These are phyloP conservation scores for Dicrostonyx torquatus DNA, from an alignment of 2,797 vertebrate species.

Conservation along the genomic window DNA sequence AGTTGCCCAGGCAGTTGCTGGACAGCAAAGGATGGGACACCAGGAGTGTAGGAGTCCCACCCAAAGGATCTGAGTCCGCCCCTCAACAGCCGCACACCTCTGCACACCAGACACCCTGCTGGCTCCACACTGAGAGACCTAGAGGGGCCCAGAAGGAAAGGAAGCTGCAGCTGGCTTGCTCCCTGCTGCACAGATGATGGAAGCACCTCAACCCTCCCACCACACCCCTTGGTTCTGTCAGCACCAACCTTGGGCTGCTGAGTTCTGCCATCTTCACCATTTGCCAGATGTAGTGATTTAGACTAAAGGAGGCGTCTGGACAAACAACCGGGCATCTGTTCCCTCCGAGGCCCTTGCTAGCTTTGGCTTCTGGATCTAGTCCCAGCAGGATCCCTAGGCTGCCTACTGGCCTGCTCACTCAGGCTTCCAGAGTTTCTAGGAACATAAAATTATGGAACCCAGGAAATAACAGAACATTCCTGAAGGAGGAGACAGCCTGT, in stretches of 20 bases:
- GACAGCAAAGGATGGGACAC: neutral
- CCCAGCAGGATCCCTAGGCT: neutral
- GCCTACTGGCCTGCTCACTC: neutral
- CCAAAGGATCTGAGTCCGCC: neutral
- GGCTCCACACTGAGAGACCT: neutral
- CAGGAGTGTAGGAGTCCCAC: neutral
- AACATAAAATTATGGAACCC: neutral
- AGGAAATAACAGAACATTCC: neutral
- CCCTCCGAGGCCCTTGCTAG: neutral
- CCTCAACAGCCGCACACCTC: neutral
- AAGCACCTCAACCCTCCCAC: neutral
- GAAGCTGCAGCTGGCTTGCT: neutral
- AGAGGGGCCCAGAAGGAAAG: neutral
- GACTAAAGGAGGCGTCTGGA: neutral
- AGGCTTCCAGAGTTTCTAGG: neutral
- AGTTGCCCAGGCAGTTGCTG: neutral
- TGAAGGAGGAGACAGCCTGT: neutral
- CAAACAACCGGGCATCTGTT: fast-evolving
- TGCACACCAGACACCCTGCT: neutral
- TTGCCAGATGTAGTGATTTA: neutral
- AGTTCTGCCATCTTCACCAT: neutral
- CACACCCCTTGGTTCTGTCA: neutral
- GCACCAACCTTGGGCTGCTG: neutral
- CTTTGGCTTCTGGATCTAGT: neutral
- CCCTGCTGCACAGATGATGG: neutral